Base-by-base conservation (phyloP, 1,140 invertebrate genomes). In the Meloidogyne floridensis region DNA sequence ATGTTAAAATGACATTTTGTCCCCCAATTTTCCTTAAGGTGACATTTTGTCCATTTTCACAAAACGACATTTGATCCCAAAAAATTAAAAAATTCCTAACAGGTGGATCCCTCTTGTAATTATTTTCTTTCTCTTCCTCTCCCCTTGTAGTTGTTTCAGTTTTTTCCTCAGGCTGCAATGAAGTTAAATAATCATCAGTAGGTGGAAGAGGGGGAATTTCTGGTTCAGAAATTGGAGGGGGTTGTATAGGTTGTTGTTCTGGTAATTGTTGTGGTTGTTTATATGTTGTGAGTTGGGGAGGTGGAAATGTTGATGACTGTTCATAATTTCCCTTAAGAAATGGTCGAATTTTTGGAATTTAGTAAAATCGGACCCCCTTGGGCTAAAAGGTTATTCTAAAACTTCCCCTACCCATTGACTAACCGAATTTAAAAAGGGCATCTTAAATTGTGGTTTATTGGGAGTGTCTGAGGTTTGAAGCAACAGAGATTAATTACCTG, bases 91-190 rank as follows among this genome's bases (percentile, higher is more conserved):
- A 72, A 42, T 71, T 15, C 10, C 53, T 42, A 11, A 74, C 59
- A 65, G 59, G 59, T 5, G 59, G 59, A 65, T 65, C 59, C n/a
- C 59, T 65, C 2, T 65, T 65, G 59, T 65, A 65, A 65, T 65
- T 65, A n/a, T 65, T n/a, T n/a, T 65, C 11, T 4, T 53, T 71
- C 0, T 71, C 43, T 20, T 80, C 77, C 42, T 69, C 75, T 9
- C 77, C 80, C 2, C 70, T 51, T 32, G 72, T 65, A 3, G 56
- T 59, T 59, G 54, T 80, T 71, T 13, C 80, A 15, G 18, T 80
- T 70, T 0, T 32, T 32, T 32, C 32, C 0, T 7, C 72, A 15
- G 11, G 8, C 42, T 42, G 10, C 18, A 83, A 65, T 82, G 59
- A 71, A 56, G 32, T 8, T 74, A n/a, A 56, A 10, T 72, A 42